These are phyloP conservation scores for Monochamus alternatus DNA, from an alignment of 2,888 invertebrate genomes.

Conservation along the genomic window DNA sequence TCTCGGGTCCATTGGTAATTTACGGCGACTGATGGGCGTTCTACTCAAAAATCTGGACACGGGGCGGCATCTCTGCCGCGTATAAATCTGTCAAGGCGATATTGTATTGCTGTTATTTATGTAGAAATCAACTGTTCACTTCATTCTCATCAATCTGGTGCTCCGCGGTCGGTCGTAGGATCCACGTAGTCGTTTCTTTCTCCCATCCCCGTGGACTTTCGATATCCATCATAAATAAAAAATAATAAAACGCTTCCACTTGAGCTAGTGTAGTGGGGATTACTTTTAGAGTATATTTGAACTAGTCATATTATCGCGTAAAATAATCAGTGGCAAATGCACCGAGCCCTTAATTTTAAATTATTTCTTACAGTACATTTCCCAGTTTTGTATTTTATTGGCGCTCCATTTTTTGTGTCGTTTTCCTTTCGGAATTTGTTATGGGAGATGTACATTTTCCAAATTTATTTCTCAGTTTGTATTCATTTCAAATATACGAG, in stretches of 20 bases:
- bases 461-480: too few relatives aligned
- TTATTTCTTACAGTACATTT: too few relatives aligned
- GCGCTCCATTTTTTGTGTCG: too few relatives aligned
- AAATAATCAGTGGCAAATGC: too few relatives aligned
- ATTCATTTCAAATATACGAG: too few relatives aligned
- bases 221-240: not conserved
- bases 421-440: too few relatives aligned
- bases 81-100: constrained; percentile 71
- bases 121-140: constrained; percentile 70
- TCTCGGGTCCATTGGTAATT: constrained; percentile 64
- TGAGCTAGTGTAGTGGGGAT: not conserved
- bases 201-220: constrained; percentile 1
- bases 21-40: constrained; percentile 68
- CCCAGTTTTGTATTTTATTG: too few relatives aligned
- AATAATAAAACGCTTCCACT: not conserved
- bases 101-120: constrained; percentile 72
- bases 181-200: constrained; percentile 20
- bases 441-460: too few relatives aligned
- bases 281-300: too few relatives aligned
- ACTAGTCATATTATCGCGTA: too few relatives aligned
- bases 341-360: too few relatives aligned
- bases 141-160: constrained; percentile 69
- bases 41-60: constrained; percentile 68
- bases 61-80: constrained; percentile 68
- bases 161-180: constrained; percentile 55